These are phyloP conservation scores for Vipera ursinii DNA, from an alignment of 2,797 vertebrate species.

Conservation along the genomic window DNA sequence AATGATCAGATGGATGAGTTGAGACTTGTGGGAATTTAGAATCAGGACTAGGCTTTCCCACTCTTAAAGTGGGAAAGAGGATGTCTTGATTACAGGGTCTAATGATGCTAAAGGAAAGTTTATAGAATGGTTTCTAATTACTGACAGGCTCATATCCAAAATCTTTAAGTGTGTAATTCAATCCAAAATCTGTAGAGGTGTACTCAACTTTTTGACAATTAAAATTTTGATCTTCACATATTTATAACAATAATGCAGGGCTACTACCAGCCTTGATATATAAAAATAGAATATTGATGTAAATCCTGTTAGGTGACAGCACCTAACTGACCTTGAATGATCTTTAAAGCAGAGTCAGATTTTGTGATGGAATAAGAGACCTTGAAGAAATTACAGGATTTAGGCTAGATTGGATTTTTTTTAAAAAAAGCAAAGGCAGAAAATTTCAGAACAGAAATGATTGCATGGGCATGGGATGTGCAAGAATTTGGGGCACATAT, in stretches of 20 bases:
- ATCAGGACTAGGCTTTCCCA: rapidly evolving
- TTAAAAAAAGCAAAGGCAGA: not conserved
- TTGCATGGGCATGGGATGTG: not conserved
- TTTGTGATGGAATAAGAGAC: not conserved
- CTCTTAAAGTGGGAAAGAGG: not conserved
- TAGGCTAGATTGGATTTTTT: not conserved
- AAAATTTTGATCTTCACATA: not conserved
- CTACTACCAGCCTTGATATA: not conserved
- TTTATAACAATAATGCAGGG: not conserved
- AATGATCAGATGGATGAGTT: not conserved
- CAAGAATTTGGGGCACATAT: not conserved
- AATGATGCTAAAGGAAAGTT: not conserved
- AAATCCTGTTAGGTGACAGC: not conserved
- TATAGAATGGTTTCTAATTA: not conserved
- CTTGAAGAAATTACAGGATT: not conserved
- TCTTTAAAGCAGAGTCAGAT: not conserved
- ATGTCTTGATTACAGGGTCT: slow-evolving; percentile 5
- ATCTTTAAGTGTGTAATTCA: not conserved
- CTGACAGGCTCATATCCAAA: not conserved
- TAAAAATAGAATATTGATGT: not conserved
- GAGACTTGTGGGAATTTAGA: slow-evolving; percentile 4
- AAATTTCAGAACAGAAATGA: not conserved
- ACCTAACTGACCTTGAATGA: not conserved
- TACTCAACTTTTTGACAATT: not conserved
- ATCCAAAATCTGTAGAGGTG: not conserved